These are phyloP conservation scores for Bovichtus diacanthus DNA, from an alignment of 2,797 vertebrate genomes.

Conservation along the genomic window DNA sequence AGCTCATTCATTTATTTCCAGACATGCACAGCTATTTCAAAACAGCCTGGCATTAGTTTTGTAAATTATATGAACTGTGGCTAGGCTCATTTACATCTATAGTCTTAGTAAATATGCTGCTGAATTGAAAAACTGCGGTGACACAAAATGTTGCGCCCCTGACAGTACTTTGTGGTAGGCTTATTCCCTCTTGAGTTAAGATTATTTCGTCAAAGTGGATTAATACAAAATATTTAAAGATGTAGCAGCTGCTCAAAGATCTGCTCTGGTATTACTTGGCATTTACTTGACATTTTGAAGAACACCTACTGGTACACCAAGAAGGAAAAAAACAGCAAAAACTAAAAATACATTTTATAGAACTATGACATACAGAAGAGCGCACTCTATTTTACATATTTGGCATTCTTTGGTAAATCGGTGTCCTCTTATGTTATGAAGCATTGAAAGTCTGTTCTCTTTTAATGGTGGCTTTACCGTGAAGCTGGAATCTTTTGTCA, in stretches of 20 bases:
- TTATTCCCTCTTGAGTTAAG: neutral
- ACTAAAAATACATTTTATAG: neutral
- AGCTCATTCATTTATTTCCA: neutral
- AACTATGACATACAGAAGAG: neutral
- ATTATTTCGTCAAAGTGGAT: neutral
- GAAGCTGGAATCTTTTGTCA: slow-evolving; percentile 3
- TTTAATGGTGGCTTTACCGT: neutral
- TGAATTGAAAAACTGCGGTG: neutral
- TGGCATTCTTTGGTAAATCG: neutral
- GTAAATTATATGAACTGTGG: neutral
- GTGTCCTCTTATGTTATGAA: neutral
- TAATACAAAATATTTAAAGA: neutral
- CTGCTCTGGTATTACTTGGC: neutral
- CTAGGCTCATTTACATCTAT: neutral
- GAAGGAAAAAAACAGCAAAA: neutral
- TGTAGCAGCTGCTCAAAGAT: neutral
- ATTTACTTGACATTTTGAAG: slow-evolving; percentile 18
- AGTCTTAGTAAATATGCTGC: neutral
- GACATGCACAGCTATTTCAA: neutral
- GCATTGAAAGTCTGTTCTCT: neutral
- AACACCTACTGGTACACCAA: slow-evolving; percentile 1
- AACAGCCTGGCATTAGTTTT: neutral
- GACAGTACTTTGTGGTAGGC: neutral
- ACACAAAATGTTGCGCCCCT: neutral
- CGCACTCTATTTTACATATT: neutral